Percentiles rank a stretch among this genome's conserved stretches.
Conservation (phyloP, 2,888 invertebrate genomes). For the Drosophila lacicola region DNA sequence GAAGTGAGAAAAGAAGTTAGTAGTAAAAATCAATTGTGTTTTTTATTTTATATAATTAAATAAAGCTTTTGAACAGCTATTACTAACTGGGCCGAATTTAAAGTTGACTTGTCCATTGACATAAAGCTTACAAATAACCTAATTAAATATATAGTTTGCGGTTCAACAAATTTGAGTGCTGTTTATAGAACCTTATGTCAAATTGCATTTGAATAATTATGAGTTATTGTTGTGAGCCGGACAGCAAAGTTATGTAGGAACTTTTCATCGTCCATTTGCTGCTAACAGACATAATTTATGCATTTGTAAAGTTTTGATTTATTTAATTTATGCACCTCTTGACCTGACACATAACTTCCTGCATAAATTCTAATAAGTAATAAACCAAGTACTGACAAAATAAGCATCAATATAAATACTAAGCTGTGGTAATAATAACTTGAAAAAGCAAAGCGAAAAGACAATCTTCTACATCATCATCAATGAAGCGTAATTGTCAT, state of each 20-base stretch:
- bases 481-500: conserved; percentile 76
- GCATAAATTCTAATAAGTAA: conserved; percentile 50
- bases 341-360: conserved; percentile 28
- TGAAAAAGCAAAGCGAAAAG: conserved; percentile 32
- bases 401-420: conserved; percentile 30
- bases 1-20: no score
- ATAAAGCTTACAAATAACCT: not conserved
- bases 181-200: not conserved
- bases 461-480: conserved; percentile 54
- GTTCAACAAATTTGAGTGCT: not conserved
- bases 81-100: not conserved
- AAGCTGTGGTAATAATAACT: conserved; percentile 26
- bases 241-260: conserved; percentile 29
- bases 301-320: conserved; percentile 64
- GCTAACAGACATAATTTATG: conserved; percentile 50
- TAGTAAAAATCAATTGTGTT: no score
- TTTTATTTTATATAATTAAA: no score
- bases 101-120: not conserved
- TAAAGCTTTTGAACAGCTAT: no score
- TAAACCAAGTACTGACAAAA: conserved; percentile 21
- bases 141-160: not conserved
- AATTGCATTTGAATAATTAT: conserved; percentile 42
- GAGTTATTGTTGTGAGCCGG: conserved; percentile 37
- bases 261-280: conserved; percentile 27
- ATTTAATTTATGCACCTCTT: conserved; percentile 59